Base-by-base conservation (phyloP, 2,797 vertebrate species). In the Syndactyla subalaris region DNA sequence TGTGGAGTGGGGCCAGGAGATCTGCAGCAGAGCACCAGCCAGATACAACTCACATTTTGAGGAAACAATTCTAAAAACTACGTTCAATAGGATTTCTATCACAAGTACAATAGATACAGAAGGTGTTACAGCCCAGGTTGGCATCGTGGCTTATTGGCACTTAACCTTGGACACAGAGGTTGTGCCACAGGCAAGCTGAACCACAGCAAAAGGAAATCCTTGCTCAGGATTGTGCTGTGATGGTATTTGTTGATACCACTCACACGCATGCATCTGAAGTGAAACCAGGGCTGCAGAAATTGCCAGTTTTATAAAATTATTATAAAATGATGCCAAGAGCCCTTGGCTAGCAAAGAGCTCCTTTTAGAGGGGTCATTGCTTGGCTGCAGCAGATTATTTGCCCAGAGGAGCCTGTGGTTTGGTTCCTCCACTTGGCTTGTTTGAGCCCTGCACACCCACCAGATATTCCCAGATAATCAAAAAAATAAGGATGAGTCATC, bases 381-480 rank as follows among this genome's bases (percentile, higher is more conserved):
- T 55, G 48, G 43, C 55, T 52, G 29, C 36, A 52, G 73, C 30
- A 39, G 38, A 70, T 59, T 43, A 78, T 59, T 93, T 62, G 23
- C 55, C 27, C 7, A 4, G 32, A 75, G 52, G 7, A 66, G 21
- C 7, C 21, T 83, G 72, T 1, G 4, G n/a, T 76, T 94, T 92
- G 29, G 27, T 80, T 93, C 86, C 88, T 72, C 66, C 41, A 38
- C 51, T 87, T 63, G 52, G 77, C 66, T 59, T 68, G 59, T 68
- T 87, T 8, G 12, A 85, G 61, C 34, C 59, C 58, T 65, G 54
- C 84, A 89, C 89, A 75, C 79, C 76, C 88, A 59, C 12, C 16
- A 85, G 46, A 75, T 85, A 94, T 10, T 82, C 48, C 59, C 85
- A 83, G 48, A 92, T 91, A 86, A 93, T 55, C 39, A 24, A 70